Conservation (phyloP, 2,888 invertebrate species). For the Poecilobothrus nobilitatus region DNA sequence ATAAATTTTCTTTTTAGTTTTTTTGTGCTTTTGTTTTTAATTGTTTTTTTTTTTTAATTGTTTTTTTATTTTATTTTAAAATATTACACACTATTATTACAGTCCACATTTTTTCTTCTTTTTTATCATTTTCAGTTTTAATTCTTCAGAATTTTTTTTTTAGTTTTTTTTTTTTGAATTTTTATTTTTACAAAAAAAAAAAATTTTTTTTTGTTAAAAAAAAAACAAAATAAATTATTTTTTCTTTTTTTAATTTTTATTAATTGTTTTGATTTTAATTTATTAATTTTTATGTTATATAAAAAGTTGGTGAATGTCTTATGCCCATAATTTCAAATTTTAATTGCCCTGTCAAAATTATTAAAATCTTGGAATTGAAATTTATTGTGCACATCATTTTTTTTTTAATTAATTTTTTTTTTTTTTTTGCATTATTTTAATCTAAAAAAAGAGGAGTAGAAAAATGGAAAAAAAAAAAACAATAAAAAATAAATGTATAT, state of each 20-base stretch:
- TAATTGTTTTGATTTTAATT: background rate
- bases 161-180: background rate
- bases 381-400: conserved; percentile 6
- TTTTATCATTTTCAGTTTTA: background rate
- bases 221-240: background rate
- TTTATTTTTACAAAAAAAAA: background rate
- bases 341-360: background rate
- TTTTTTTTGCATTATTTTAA: too few relatives aligned
- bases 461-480: background rate
- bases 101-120: background rate
- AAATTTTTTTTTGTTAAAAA: background rate
- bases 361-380: background rate
- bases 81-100: too few relatives aligned
- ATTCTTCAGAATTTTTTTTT: background rate
- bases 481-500: background rate
- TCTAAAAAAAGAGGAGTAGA: background rate
- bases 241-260: background rate
- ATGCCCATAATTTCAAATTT: conserved; percentile 29
- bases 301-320: conserved; percentile 45
- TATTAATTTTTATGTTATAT: conserved; percentile 22
- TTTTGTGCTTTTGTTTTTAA: too few relatives aligned
- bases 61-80: too few relatives aligned
- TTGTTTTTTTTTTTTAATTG: too few relatives aligned
- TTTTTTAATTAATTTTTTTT: background rate
- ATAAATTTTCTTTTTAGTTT: too few relatives aligned